phyloP scores from a whole-genome alignment of 2,113 vertebrate species.

The Butastur rufipennis region DNA sequence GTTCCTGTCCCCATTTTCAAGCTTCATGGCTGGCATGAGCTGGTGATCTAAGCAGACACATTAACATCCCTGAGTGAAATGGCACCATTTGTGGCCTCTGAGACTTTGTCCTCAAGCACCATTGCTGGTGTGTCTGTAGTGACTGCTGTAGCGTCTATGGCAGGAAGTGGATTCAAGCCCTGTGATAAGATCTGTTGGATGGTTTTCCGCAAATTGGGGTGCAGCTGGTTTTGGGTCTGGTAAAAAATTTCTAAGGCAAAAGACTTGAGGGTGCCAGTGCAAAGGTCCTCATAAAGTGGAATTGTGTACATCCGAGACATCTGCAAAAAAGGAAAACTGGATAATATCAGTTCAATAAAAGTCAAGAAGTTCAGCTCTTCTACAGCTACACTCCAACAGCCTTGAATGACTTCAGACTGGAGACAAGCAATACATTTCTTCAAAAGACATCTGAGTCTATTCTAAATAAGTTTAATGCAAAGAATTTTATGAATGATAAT shows the following conservation, averaged over 20 bases:
- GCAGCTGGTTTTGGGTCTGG: slow-evolving; percentile 90
- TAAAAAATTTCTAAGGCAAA: slow-evolving; percentile 93
- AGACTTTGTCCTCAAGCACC: slow-evolving; percentile 73
- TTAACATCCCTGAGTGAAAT: slow-evolving; percentile 90
- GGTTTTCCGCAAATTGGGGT: slow-evolving; percentile 90
- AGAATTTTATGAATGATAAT: not conserved
- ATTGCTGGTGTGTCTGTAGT: slow-evolving; percentile 51
- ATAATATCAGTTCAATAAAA: not conserved
- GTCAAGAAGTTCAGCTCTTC: not conserved
- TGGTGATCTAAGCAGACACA: slow-evolving; percentile 84
- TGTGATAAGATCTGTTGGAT: slow-evolving; percentile 93
- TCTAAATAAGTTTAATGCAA: not conserved
- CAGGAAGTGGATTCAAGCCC: slow-evolving; percentile 72
- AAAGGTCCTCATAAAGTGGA: slow-evolving; percentile 95
- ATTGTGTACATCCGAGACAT: slow-evolving; percentile 98
- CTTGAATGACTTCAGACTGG: not conserved
- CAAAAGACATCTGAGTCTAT: not conserved
- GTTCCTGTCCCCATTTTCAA: slow-evolving; percentile 25
- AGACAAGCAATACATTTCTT: not conserved
- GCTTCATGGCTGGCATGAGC: slow-evolving; percentile 19
- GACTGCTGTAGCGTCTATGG: slow-evolving; percentile 46
- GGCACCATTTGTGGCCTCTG: slow-evolving; percentile 74
- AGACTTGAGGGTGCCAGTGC: slow-evolving; percentile 88
- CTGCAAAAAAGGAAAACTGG: slow-evolving; percentile 63
- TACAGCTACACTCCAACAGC: not conserved